These are phyloP conservation scores for Hozukius guyotensis DNA, from an alignment of 2,797 vertebrate species.

Conservation along the genomic window DNA sequence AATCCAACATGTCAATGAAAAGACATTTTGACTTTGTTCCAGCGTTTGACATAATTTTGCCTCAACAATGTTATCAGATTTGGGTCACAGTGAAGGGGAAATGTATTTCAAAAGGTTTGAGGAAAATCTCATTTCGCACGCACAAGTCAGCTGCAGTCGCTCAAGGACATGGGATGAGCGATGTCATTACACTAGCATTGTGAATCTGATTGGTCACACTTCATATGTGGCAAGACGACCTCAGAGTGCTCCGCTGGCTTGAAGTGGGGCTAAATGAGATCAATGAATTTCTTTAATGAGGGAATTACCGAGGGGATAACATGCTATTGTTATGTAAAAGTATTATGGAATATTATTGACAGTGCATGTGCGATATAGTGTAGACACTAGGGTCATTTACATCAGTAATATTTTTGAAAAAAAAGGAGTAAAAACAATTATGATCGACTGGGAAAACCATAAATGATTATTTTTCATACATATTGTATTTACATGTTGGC, in stretches of 20 bases:
- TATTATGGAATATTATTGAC: not conserved
- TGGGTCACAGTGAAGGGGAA: slow-evolving; percentile 29
- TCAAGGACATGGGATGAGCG: slow-evolving; percentile 55
- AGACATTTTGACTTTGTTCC: slow-evolving; percentile 6
- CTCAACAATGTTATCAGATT: slow-evolving; percentile 32
- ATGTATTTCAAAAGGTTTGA: slow-evolving; percentile 34
- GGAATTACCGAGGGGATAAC: slow-evolving; percentile 16
- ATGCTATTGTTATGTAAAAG: not conserved
- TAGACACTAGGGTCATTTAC: not conserved
- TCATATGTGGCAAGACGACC: slow-evolving; percentile 55
- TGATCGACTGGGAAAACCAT: not conserved
- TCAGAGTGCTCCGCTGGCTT: slow-evolving; percentile 34
- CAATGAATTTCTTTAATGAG: slow-evolving; percentile 33
- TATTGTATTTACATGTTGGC: not conserved
- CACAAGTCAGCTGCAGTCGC: slow-evolving; percentile 41
- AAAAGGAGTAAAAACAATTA: not conserved
- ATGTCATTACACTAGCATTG: slow-evolving; percentile 58
- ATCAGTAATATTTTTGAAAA: not conserved
- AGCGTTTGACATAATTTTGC: slow-evolving; percentile 15
- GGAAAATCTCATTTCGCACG: slow-evolving; percentile 49
- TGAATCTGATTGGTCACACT: slow-evolving; percentile 71
- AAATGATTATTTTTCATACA: not conserved
- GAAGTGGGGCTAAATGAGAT: slow-evolving; percentile 37
- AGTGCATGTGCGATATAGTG: not conserved
- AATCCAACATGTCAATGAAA: not conserved